These are phyloP conservation scores for Eudyptes chrysolophus DNA, from an alignment of 2,113 vertebrate species.

Conservation along the genomic window DNA sequence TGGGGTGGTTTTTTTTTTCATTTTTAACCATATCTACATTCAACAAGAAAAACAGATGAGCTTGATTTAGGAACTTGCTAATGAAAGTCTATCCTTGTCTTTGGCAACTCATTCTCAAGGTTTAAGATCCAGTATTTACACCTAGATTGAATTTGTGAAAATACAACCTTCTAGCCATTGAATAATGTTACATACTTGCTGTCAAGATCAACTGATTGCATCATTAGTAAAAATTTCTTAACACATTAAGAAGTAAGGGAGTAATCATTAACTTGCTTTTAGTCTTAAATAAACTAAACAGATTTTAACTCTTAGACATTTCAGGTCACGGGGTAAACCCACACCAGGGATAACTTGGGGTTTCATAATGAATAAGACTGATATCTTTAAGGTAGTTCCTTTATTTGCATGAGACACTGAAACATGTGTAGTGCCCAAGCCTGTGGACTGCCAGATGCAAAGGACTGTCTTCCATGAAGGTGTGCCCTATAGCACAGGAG, in stretches of 20 bases:
- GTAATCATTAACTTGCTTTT: neutral
- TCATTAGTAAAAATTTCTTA: neutral
- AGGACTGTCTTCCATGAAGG: neutral
- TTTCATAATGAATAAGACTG: neutral
- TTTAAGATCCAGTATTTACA: neutral
- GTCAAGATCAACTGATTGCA: neutral
- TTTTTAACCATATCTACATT: neutral
- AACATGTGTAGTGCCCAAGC: rapidly evolving
- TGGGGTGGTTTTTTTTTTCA: rapidly evolving
- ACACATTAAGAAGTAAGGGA: neutral
- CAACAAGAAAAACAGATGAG: neutral
- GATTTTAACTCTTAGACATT: neutral
- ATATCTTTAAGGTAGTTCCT: neutral
- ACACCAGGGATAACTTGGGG: neutral
- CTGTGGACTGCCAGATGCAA: neutral
- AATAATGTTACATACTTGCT: neutral
- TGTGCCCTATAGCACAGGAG: neutral
- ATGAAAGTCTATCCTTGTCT: neutral
- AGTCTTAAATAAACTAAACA: neutral
- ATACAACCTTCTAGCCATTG: neutral
- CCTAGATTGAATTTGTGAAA: neutral
- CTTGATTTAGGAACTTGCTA: neutral
- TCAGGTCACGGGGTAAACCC: neutral
- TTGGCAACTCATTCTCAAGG: neutral
- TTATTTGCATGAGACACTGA: neutral